A percentile compares a stretch with the other conserved stretches of the same genome.
phyloP scores from a whole-genome alignment of 2,888 invertebrate species.

The Agapostemon virescens region DNA sequence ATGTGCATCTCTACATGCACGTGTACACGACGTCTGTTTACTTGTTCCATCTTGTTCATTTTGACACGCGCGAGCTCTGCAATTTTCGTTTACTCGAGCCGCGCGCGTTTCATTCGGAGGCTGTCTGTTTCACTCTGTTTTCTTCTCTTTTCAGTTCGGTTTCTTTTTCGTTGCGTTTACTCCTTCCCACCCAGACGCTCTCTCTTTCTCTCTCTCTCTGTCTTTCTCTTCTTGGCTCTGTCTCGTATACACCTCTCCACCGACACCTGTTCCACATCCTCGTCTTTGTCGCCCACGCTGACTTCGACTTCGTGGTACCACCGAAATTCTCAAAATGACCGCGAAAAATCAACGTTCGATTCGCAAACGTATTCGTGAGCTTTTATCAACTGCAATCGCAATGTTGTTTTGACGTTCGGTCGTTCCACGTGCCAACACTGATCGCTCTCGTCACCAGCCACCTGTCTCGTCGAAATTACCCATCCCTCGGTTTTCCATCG shows the following conservation, averaged over 20 bases:
- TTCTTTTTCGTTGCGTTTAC: conserved; percentile 21
- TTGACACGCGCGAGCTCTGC: conserved; percentile 63
- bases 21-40: conserved; percentile 21
- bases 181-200: not conserved
- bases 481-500: conserved; percentile 1
- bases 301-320: conserved; percentile 6
- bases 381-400: not conserved
- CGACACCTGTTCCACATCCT: not conserved
- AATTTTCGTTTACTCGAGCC: conserved; percentile 58
- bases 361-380: too few relatives aligned
- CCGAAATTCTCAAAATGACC: not conserved
- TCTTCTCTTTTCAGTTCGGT: not conserved
- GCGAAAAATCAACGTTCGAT: not conserved
- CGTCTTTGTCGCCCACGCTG: not conserved
- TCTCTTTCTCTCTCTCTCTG: not conserved
- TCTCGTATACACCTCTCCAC: not conserved
- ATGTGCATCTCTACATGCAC: conserved; percentile 5
- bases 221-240: conserved; percentile 1
- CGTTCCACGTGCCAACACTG: conserved; percentile 9
- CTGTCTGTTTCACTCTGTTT: not conserved
- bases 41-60: conserved; percentile 53
- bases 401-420: not conserved
- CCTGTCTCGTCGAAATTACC: conserved; percentile 5
- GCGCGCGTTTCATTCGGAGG: conserved; percentile 4
- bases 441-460: conserved; percentile 16